These are phyloP conservation scores for Protonemura montana DNA, from an alignment of 2,888 invertebrate species.

Conservation along the genomic window DNA sequence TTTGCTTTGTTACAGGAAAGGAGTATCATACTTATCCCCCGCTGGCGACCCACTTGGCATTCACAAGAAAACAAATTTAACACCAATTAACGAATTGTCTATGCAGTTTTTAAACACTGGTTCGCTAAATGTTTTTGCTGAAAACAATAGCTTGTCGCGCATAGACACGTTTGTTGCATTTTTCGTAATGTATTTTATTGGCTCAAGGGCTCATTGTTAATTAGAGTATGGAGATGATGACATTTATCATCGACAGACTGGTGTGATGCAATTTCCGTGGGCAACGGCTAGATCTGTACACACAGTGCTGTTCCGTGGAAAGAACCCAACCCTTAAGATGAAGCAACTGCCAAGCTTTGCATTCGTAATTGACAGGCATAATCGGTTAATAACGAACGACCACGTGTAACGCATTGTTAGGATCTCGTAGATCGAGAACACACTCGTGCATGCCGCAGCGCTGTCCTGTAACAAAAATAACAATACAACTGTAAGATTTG, in stretches of 20 bases:
- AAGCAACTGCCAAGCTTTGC: background rate
- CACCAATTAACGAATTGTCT: background rate
- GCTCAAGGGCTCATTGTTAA: background rate
- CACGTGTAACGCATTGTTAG: background rate
- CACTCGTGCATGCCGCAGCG: background rate
- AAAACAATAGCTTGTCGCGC: background rate
- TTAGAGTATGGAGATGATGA: background rate
- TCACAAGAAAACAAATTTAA: background rate
- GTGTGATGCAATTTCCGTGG: background rate
- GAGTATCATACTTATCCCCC: background rate
- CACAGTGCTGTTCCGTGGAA: background rate
- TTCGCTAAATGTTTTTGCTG: background rate
- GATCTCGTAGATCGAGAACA: background rate
- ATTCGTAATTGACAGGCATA: constrained; percentile 5
- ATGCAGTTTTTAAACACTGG: background rate
- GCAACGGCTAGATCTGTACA: background rate
- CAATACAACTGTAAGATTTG: background rate
- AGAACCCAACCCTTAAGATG: background rate
- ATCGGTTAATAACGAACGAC: background rate
- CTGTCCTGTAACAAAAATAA: background rate
- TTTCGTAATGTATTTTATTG: background rate
- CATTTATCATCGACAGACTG: background rate
- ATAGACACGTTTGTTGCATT: background rate
- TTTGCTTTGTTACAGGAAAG: background rate
- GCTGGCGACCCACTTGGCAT: background rate